Evolutionary conservation across 2,113 vertebrate species (phyloP).

Genomic region (Stomatorhinus ivindoensis): DNA sequence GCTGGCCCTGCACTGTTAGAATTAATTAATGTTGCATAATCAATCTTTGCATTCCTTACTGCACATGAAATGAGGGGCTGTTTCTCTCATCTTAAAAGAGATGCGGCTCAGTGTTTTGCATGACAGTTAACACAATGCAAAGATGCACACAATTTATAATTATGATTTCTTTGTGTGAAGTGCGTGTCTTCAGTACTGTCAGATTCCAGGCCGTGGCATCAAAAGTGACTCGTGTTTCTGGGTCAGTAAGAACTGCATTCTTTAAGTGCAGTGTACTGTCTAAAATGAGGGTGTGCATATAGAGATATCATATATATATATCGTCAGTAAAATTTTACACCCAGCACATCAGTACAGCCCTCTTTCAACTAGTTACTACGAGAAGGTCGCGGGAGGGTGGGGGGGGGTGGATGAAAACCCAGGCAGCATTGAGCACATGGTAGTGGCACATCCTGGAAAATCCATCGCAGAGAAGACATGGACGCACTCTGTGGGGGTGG

Average conservation of each 20-base stretch:
- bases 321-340: neutral
- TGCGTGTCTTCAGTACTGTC: constrained; percentile 16
- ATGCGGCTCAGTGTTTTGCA: neutral
- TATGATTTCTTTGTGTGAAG: constrained; percentile 7
- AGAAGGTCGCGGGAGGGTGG: neutral
- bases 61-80: neutral
- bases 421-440: neutral
- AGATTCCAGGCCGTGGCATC: constrained; percentile 12
- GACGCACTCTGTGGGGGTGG: neutral
- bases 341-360: neutral
- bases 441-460: neutral
- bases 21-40: constrained; percentile 24
- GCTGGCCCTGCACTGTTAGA: constrained; percentile 7
- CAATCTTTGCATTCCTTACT: constrained; percentile 13
- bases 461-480: neutral
- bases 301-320: neutral
- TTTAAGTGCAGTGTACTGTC: neutral
- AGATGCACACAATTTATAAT: constrained; percentile 8
- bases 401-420: neutral
- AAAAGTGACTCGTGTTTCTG: constrained; percentile 18
- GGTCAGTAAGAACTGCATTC: neutral
- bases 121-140: constrained; percentile 22
- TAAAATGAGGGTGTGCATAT: neutral
- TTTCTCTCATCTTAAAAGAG: neutral
- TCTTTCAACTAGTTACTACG: neutral